Evolutionary conservation across 2,888 invertebrate genomes (phyloP).

Genomic region (Argyresthia goedartella): DNA sequence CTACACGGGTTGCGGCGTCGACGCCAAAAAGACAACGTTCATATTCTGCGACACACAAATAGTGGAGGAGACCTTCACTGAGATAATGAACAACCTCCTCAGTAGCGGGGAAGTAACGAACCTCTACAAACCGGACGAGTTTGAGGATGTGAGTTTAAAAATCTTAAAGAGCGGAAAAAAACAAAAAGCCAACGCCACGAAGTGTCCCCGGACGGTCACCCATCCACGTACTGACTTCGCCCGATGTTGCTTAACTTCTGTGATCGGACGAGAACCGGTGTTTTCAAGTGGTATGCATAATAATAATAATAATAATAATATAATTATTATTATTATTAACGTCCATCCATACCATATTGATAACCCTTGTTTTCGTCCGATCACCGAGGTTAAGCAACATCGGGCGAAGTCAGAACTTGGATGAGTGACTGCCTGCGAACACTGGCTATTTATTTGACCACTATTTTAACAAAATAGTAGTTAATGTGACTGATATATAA

Average conservation of each 20-base stretch:
- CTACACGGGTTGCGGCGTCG: conserved; percentile 80
- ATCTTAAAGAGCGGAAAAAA: too few species aligned
- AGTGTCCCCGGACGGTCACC: too few species aligned
- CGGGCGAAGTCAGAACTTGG: conserved; percentile 17
- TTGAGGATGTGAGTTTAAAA: conserved; percentile 80
- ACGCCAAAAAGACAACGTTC: conserved; percentile 81
- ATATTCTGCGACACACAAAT: conserved; percentile 90
- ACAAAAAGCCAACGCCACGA: too few species aligned
- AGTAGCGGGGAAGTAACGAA: conserved; percentile 91
- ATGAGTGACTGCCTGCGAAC: conserved; percentile 33
- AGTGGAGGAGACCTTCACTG: conserved; percentile 85
- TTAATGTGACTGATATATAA: too few species aligned
- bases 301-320: too few species aligned
- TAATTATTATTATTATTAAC: too few species aligned
- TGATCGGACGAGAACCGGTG: conserved; percentile 61
- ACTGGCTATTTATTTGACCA: conserved; percentile 10
- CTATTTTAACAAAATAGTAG: too few species aligned
- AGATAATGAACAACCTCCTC: conserved; percentile 90
- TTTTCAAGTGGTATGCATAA: too few species aligned
- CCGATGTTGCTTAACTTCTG: conserved; percentile 58
- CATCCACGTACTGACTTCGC: too few species aligned
- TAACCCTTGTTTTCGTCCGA: conserved; percentile 18
- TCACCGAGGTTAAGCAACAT: conserved; percentile 16
- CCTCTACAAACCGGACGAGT: conserved; percentile 88
- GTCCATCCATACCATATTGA: conserved; percentile 43